phyloP scores from a whole-genome alignment of 2,888 invertebrate genomes.

The Tiliacea citrago region DNA sequence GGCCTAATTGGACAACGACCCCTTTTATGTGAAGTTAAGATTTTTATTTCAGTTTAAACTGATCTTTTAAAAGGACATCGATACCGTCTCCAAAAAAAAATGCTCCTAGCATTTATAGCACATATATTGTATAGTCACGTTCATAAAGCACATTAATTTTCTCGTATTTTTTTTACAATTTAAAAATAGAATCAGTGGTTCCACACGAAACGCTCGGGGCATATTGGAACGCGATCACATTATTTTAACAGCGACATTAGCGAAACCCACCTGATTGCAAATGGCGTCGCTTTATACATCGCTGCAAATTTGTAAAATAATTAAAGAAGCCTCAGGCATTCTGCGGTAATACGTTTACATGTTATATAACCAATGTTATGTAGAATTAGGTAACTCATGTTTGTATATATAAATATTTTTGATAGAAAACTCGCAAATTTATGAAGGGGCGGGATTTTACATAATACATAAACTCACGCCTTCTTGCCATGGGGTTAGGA shows the following conservation, averaged over 20 bases:
- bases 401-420: slow-evolving; percentile 41
- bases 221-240: slow-evolving; percentile 51
- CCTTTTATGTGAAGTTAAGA: neutral
- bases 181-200: slow-evolving; percentile 36
- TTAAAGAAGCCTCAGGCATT: slow-evolving; percentile 60
- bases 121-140: neutral
- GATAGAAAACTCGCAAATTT: slow-evolving; percentile 30
- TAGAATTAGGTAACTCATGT: slow-evolving; percentile 54
- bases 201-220: slow-evolving; percentile 35
- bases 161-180: slow-evolving; percentile 4
- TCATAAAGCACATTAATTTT: slow-evolving; percentile 18
- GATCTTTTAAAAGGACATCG: neutral
- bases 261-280: slow-evolving; percentile 49
- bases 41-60: neutral
- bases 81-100: neutral
- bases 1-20: slow-evolving; percentile 16
- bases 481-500: no score
- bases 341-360: slow-evolving; percentile 25
- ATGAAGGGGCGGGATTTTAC: slow-evolving; percentile 13
- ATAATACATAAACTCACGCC: no score
- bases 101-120: accelerated
- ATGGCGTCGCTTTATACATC: slow-evolving; percentile 44
- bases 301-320: slow-evolving; percentile 62
- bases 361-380: slow-evolving; percentile 52
- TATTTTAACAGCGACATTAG: slow-evolving; percentile 58